Base-by-base conservation (phyloP, 2,888 invertebrate genomes). In the Ophioninae sp. region DNA sequence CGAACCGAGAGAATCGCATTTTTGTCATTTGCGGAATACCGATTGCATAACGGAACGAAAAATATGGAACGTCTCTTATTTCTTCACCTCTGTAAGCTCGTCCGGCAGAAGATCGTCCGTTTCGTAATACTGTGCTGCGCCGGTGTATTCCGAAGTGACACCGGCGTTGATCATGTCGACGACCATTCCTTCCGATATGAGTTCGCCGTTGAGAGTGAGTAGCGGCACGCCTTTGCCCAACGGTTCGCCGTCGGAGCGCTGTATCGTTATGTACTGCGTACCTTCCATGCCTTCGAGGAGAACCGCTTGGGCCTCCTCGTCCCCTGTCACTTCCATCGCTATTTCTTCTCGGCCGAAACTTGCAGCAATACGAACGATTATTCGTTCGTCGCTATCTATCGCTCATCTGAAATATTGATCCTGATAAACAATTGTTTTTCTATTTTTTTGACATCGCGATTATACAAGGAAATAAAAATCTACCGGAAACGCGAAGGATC, bases 211-310 rank as follows among this genome's bases (percentile, higher is more conserved):
- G n/a, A 93, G 80, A 7, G 92, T 89, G 56, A 92, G 88, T 7
- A 92, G 86, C 0, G 92, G 91, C 6, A 92, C 91, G 13, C 90
- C 90, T 84, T 93, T 93, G 59, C 89, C 88, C n/a, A 93, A 82
- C 3, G 89, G 82, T 83, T 92, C 92, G 5, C 90, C 91, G 39
- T 93, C 92, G 0, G 89, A 89, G 80, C 93, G 87, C 74, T 93
- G 93, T 80, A 93, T 92, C 20, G 93, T 93, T 41, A 93, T 93
- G 62, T 93, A 93, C 68, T 93, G 93, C 0, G 93, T 87, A 6
- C 91, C 93, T 78, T 93, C 92, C 90, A 93, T 92, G 21, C 91
- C 91, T 70, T 92, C 92, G 39, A 93, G 84, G 30, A 92, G 86
- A 21, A 92, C 93, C 0, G 93, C 87, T 68, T 92, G 92, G 3